These are phyloP conservation scores for Xylocopa sonorina DNA, from an alignment of 1,140 invertebrate species.

Conservation along the genomic window DNA sequence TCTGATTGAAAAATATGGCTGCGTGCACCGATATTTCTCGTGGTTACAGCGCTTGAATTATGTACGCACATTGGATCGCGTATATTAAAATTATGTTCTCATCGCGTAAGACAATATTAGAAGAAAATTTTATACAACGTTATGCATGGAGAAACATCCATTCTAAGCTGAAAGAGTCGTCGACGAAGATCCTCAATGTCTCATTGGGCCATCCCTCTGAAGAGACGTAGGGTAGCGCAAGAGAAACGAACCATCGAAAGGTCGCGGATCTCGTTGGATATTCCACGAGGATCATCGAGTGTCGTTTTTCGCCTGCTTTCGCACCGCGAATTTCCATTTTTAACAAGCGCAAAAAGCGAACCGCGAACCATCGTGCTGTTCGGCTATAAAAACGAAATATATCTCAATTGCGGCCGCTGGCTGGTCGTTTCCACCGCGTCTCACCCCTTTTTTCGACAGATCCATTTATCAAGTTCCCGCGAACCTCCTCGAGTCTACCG, in stretches of 20 bases:
- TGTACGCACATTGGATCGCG: too few relatives aligned
- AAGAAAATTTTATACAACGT: too few relatives aligned
- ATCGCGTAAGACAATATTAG: too few relatives aligned
- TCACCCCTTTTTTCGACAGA: not conserved
- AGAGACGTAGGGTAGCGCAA: not conserved
- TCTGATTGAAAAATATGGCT: too few relatives aligned
- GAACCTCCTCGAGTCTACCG: not conserved
- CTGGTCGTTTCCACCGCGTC: not conserved
- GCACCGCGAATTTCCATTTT: constrained; percentile 34
- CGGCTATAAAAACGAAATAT: constrained; percentile 28
- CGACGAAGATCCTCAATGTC: not conserved
- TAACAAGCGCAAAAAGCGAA: constrained; percentile 24
- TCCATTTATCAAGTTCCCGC: constrained; percentile 37
- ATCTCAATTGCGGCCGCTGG: constrained; percentile 11
- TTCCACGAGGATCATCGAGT: not conserved
- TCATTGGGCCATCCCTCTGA: not conserved
- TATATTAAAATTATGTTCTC: too few relatives aligned
- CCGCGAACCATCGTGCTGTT: too few relatives aligned
- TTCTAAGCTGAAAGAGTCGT: too few relatives aligned
- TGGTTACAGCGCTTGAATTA: too few relatives aligned
- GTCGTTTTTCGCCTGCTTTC: not conserved
- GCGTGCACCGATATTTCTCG: too few relatives aligned
- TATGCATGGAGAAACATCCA: too few relatives aligned
- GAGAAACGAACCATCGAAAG: not conserved
- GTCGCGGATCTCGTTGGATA: not conserved